A percentile compares a stretch with the other conserved stretches of the same genome.
Evolutionary conservation across 2,113 vertebrate genomes (phyloP).

Genomic region (Chionis minor): DNA sequence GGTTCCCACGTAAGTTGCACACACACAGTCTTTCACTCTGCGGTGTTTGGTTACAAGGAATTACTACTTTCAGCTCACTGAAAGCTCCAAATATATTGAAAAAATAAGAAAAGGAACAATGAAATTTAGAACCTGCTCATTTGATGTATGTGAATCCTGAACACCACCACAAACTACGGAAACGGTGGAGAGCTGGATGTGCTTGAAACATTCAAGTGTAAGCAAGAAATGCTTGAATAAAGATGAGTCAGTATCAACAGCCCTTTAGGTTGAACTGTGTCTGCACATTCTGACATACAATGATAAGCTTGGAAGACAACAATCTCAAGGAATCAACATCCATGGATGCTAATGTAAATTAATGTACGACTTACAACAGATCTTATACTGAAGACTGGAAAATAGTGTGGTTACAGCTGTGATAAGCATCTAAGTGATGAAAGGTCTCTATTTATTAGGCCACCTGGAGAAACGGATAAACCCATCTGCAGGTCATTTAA

Average conservation of each 20-base stretch:
- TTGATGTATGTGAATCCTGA: neutral
- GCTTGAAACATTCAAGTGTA: neutral
- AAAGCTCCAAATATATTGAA: neutral
- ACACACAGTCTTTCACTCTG: neutral
- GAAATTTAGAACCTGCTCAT: neutral
- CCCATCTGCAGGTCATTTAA: neutral
- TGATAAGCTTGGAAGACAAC: slow-evolving; percentile 46
- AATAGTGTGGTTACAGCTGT: neutral
- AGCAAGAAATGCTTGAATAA: slow-evolving; percentile 39
- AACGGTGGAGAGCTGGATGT: neutral
- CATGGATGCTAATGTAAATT: slow-evolving; percentile 13
- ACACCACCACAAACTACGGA: neutral
- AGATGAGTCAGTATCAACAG: slow-evolving; percentile 25
- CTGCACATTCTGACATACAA: neutral
- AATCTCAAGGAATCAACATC: neutral
- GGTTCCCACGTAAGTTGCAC: neutral
- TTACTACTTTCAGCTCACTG: neutral
- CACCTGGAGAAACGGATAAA: slow-evolving; percentile 16
- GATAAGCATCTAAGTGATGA: slow-evolving; percentile 43
- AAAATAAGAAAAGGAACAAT: neutral
- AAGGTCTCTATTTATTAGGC: slow-evolving; percentile 25
- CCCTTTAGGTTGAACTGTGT: neutral
- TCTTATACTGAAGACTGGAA: neutral
- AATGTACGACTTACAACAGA: slow-evolving; percentile 7
- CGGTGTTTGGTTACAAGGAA: neutral